A percentile compares a stretch with the other conserved stretches of the same genome.
phyloP scores from a whole-genome alignment of 2,888 invertebrate species.

The Eledona agricola region DNA sequence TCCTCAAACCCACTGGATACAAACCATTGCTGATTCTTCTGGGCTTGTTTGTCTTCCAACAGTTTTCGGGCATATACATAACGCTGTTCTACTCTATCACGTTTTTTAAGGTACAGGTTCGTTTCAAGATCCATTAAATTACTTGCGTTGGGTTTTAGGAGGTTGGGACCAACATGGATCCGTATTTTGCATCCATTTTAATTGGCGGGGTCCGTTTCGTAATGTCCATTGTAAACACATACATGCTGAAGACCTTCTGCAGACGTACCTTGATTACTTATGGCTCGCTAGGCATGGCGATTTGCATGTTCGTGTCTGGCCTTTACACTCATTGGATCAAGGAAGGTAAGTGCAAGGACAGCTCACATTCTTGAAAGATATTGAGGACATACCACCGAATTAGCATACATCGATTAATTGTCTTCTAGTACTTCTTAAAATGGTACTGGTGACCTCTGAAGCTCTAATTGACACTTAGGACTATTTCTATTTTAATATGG shows the following conservation, averaged over 20 bases:
- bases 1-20: slow-evolving; percentile 67
- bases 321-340: slow-evolving; percentile 63
- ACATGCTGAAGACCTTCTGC: slow-evolving; percentile 63
- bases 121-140: not conserved
- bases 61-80: slow-evolving; percentile 69
- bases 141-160: slow-evolving; percentile 53
- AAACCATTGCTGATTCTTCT: slow-evolving; percentile 67
- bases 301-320: slow-evolving; percentile 66
- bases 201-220: slow-evolving; percentile 66
- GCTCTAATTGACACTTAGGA: no score
- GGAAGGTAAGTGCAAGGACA: no score
- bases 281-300: slow-evolving; percentile 65
- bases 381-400: no score
- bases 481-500: no score
- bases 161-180: slow-evolving; percentile 63
- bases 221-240: slow-evolving; percentile 67
- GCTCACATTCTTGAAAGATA: no score
- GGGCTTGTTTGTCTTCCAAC: slow-evolving; percentile 68
- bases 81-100: slow-evolving; percentile 71
- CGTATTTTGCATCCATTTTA: slow-evolving; percentile 65
- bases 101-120: slow-evolving; percentile 65
- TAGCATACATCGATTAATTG: no score
- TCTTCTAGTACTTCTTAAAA: no score
- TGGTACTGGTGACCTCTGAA: no score
- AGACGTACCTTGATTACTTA: slow-evolving; percentile 64